phyloP scores from a whole-genome alignment of 2,888 invertebrate genomes.

The Pimpla rufipes region DNA sequence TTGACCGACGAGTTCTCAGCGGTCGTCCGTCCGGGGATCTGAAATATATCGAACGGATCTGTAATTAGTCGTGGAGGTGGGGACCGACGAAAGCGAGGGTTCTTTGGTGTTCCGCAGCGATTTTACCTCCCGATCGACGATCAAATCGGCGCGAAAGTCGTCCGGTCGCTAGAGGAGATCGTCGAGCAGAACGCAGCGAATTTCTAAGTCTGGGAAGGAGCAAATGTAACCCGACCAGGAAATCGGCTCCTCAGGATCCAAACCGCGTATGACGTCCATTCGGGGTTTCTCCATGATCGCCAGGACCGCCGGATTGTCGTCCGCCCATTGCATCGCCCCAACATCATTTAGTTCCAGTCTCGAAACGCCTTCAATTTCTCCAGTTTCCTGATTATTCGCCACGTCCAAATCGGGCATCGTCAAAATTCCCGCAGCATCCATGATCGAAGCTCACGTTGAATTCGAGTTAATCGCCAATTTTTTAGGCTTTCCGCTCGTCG shows the following conservation, averaged over 20 bases:
- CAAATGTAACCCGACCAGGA: slow-evolving; percentile 97
- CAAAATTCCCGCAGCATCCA: slow-evolving; percentile 93
- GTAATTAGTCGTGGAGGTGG: not conserved
- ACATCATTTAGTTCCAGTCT: slow-evolving; percentile 96
- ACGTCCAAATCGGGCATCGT: slow-evolving; percentile 91
- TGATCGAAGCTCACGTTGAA: slow-evolving; percentile 93
- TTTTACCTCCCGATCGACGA: slow-evolving; percentile 96
- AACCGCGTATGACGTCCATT: slow-evolving; percentile 96
- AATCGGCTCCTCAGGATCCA: slow-evolving; percentile 97
- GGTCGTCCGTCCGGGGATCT: slow-evolving; percentile 83
- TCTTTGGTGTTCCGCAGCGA: slow-evolving; percentile 97
- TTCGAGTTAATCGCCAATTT: slow-evolving; percentile 95
- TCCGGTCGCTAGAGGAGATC: slow-evolving; percentile 95
- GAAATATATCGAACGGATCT: slow-evolving; percentile 39
- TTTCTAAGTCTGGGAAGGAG: slow-evolving; percentile 96
- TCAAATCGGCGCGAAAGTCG: slow-evolving; percentile 88
- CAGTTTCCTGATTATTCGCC: slow-evolving; percentile 84
- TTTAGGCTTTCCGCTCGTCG: slow-evolving; percentile 89
- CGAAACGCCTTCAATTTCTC: slow-evolving; percentile 85
- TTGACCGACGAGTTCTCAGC: slow-evolving; percentile 78
- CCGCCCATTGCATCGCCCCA: slow-evolving; percentile 98
- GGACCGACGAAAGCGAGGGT: slow-evolving; percentile 33
- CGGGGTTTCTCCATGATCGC: slow-evolving; percentile 99
- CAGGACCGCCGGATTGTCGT: slow-evolving; percentile 95
- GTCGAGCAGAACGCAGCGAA: slow-evolving; percentile 96